Percentiles rank a stretch among this genome's conserved stretches.
Conservation (phyloP, 2,113 vertebrate species). For the Corapipo altera region DNA sequence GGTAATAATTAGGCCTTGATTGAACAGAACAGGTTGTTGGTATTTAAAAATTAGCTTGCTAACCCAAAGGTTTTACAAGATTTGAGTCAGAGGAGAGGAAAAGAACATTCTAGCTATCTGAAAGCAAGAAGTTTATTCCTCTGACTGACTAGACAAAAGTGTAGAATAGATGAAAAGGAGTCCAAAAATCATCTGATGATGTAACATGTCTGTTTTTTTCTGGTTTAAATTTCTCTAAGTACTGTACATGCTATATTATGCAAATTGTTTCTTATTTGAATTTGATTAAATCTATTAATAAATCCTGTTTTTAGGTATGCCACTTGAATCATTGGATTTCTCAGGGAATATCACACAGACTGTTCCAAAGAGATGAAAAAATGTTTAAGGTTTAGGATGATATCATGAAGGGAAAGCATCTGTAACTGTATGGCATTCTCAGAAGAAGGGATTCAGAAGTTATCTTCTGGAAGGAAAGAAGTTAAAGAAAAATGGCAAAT, state of each 20-base stretch:
- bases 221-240: neutral
- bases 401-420: neutral
- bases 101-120: neutral
- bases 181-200: neutral
- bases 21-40: neutral
- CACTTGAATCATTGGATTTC: neutral
- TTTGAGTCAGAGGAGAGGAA: neutral
- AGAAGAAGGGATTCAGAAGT: neutral
- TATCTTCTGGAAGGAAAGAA: neutral
- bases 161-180: neutral
- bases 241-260: neutral
- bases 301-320: neutral
- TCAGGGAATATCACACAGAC: neutral
- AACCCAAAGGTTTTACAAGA: neutral
- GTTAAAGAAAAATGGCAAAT: neutral
- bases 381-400: neutral
- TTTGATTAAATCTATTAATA: slow-evolving; percentile 29
- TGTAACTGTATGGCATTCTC: neutral
- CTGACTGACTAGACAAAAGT: neutral
- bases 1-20: neutral
- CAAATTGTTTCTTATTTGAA: neutral
- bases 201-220: neutral
- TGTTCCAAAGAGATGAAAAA: neutral
- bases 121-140: neutral
- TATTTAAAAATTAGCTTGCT: neutral